Base-by-base conservation (phyloP, 1,140 invertebrate genomes). In the Aphaenogaster ashmeadi region DNA sequence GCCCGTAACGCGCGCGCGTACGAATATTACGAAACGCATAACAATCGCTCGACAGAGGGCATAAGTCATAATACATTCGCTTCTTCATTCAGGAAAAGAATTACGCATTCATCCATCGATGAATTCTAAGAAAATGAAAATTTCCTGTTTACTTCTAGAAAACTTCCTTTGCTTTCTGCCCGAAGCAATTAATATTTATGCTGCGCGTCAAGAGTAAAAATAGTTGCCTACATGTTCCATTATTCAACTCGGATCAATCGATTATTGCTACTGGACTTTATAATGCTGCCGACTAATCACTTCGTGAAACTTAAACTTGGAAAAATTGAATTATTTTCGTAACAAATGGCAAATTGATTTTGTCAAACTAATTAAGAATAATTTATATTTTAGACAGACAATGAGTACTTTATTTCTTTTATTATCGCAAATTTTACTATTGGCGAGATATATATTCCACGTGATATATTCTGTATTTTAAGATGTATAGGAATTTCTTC, bases 171-270 rank as follows among this genome's bases (percentile, higher is more conserved):
- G 38, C 44, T 44, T 77, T 60, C 38, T 27, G 9, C 38, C 33
- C 8, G 74, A 3, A 44, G 38, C 8, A 78, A 62, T 78, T 62
- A 78, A 78, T 78, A 78, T 60, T 60, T 60, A 33, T 69, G 66
- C 44, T 11, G 41, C 21, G 3, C 18, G 56, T 62, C 21, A 44
- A 18, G 21, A 36, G 15, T 78, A 15, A 62, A 44, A 44, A 60
- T 77, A 60, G 13, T 44, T 60, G 3, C 13, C 54, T 18, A 18
- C 1, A 41, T 5, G 33, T 56, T 13, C 18, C 11, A 74, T 74
- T 38, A 72, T 9, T 72, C 27, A 74, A 4, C 52, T 41, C 33
- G 36, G 18, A 56, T 9, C 11, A 21, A 74, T 74, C 9, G 52
- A 58, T 75, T 56, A 27, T 4, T 60, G 11, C 18, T 47, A 62